These are phyloP conservation scores for Fistularia commersonii DNA, from an alignment of 2,797 vertebrate genomes.

Conservation along the genomic window DNA sequence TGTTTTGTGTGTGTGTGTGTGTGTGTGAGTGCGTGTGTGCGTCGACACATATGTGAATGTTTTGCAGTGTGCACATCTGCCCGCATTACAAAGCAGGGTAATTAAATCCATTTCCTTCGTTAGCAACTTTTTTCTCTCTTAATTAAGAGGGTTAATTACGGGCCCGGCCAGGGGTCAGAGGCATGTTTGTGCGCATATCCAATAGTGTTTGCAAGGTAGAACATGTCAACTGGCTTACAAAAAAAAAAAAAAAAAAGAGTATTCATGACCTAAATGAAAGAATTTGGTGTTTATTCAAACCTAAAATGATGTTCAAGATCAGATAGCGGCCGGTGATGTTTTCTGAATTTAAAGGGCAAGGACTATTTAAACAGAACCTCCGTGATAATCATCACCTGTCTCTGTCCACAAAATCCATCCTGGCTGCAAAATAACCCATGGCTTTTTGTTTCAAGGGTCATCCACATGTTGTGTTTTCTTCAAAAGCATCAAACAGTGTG, in stretches of 20 bases:
- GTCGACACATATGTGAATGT: slow-evolving; percentile 43
- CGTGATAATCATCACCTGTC: too few relatives aligned
- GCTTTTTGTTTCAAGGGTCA: not conserved
- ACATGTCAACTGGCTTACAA: too few relatives aligned
- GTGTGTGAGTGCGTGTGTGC: slow-evolving; percentile 26
- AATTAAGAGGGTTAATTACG: slow-evolving; percentile 76
- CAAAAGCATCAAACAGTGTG: slow-evolving; percentile 21
- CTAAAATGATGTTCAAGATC: not conserved
- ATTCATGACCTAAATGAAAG: too few relatives aligned
- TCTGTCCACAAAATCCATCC: too few relatives aligned
- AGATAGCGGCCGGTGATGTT: too few relatives aligned
- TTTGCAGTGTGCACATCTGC: slow-evolving; percentile 39
- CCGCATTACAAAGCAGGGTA: slow-evolving; percentile 63
- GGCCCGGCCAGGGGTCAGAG: slow-evolving; percentile 49
- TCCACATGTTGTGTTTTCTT: slow-evolving; percentile 24
- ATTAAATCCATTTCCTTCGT: slow-evolving; percentile 77
- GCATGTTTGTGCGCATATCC: slow-evolving; percentile 9
- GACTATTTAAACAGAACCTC: too few relatives aligned
- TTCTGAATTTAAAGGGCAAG: too few relatives aligned
- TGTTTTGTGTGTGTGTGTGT: slow-evolving; percentile 66
- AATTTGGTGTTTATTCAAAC: too few relatives aligned
- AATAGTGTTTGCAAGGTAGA: too few relatives aligned
- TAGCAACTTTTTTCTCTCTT: slow-evolving; percentile 67
- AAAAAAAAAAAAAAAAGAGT: too few relatives aligned
- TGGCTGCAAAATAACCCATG: too few relatives aligned